Conservation (phyloP, 1,140 invertebrate species). For the Apis florea region DNA sequence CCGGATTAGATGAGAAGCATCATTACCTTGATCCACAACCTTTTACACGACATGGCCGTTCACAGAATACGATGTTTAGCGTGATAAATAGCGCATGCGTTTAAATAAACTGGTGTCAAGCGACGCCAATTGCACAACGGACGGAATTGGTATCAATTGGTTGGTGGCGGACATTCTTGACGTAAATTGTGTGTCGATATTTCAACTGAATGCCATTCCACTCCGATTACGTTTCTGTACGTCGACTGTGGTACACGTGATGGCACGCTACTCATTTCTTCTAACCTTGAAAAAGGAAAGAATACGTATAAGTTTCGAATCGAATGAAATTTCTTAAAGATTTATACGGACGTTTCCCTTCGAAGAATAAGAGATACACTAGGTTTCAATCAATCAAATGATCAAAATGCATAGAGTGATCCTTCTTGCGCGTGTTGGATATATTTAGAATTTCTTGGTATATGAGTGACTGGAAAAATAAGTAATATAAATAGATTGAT, state of each 20-base stretch:
- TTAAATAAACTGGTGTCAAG: conserved; percentile 65
- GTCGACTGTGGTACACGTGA: not conserved
- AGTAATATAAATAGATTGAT: conserved; percentile 33
- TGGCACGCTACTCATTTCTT: not conserved
- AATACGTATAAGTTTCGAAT: not conserved
- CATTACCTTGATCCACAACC: conserved; percentile 54
- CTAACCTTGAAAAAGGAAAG: not conserved
- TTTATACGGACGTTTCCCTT: not conserved
- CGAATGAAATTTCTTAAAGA: no score
- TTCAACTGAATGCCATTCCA: not conserved
- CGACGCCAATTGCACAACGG: conserved; percentile 63
- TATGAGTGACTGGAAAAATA: not conserved
- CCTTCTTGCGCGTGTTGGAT: not conserved
- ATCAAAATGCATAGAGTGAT: conserved; percentile 6
- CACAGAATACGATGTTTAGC: conserved; percentile 31
- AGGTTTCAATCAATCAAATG: not conserved
- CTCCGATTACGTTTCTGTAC: conserved; percentile 8
- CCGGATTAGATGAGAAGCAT: not conserved
- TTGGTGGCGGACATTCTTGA: conserved; percentile 38
- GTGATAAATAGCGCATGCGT: conserved; percentile 30
- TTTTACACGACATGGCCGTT: conserved; percentile 31
- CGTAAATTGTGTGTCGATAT: conserved; percentile 63
- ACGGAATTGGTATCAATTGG: conserved; percentile 68
- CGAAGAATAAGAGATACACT: no score
- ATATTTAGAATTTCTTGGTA: conserved; percentile 41